Evolutionary conservation across 2,888 invertebrate genomes (phyloP).

Genomic region (Oscheius sp.): DNA sequence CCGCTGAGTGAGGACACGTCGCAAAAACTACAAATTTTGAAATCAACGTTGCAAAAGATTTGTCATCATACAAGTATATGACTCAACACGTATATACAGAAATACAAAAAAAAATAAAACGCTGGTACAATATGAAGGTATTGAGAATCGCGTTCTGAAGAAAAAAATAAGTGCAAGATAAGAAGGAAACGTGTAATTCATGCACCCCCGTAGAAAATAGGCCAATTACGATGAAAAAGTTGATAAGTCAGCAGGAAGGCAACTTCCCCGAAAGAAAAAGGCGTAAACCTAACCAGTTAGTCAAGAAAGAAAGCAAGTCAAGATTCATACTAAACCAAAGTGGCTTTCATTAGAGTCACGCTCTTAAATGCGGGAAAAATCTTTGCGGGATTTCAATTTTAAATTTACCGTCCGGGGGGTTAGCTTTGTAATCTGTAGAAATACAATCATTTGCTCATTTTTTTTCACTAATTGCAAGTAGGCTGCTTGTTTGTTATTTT

Average conservation of each 20-base stretch:
- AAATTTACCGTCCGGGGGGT: no score
- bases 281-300: background rate
- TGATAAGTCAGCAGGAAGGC: background rate
- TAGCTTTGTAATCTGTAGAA: no score
- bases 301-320: background rate
- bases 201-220: background rate
- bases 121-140: background rate
- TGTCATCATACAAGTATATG: background rate
- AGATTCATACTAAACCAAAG: no score
- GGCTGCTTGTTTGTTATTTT: no score
- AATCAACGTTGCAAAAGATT: slow-evolving; percentile 6
- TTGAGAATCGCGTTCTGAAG: background rate
- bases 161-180: no score
- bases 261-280: background rate
- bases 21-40: slow-evolving; percentile 5
- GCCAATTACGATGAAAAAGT: background rate
- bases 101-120: background rate
- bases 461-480: no score
- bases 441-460: no score
- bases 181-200: no score
- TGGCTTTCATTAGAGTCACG: no score
- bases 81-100: background rate
- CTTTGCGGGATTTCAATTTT: no score
- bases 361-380: no score
- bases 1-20: slow-evolving; percentile 27